A percentile compares a stretch with the other conserved stretches of the same genome.
phyloP scores from a whole-genome alignment of 2,797 vertebrate genomes.

The Phoeniculus purpureus region DNA sequence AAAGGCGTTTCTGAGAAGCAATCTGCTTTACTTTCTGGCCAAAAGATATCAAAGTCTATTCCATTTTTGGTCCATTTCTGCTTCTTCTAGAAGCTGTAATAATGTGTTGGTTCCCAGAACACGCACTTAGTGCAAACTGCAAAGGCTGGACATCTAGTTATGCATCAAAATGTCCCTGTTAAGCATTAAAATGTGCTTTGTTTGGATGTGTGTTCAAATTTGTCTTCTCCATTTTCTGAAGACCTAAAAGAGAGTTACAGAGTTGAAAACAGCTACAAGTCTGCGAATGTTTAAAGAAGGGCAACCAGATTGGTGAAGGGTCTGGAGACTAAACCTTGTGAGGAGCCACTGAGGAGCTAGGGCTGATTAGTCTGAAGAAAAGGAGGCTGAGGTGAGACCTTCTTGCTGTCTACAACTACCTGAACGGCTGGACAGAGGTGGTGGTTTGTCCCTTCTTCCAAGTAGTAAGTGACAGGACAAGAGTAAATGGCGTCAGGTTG shows the following conservation, averaged over 20 bases:
- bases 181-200: not conserved
- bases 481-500: too few species aligned
- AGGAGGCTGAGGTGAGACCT: too few species aligned
- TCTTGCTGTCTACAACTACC: too few species aligned
- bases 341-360: too few species aligned
- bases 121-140: not conserved
- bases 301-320: too few species aligned
- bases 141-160: not conserved
- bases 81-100: constrained; percentile 1
- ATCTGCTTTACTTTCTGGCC: constrained; percentile 53
- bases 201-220: not conserved
- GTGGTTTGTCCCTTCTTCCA: too few species aligned
- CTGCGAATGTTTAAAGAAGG: too few species aligned
- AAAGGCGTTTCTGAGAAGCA: not conserved
- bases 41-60: constrained; percentile 5
- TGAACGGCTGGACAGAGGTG: too few species aligned
- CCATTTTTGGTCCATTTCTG: constrained; percentile 39
- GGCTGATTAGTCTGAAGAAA: too few species aligned
- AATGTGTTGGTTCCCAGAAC: constrained; percentile 14
- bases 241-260: not conserved
- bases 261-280: not conserved
- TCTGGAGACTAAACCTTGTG: too few species aligned
- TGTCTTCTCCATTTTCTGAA: not conserved
- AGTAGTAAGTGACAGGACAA: too few species aligned
- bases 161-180: not conserved